A percentile compares a stretch with the other conserved stretches of the same genome.
phyloP scores from a whole-genome alignment of 2,797 vertebrate genomes.

The Florisuga fusca region DNA sequence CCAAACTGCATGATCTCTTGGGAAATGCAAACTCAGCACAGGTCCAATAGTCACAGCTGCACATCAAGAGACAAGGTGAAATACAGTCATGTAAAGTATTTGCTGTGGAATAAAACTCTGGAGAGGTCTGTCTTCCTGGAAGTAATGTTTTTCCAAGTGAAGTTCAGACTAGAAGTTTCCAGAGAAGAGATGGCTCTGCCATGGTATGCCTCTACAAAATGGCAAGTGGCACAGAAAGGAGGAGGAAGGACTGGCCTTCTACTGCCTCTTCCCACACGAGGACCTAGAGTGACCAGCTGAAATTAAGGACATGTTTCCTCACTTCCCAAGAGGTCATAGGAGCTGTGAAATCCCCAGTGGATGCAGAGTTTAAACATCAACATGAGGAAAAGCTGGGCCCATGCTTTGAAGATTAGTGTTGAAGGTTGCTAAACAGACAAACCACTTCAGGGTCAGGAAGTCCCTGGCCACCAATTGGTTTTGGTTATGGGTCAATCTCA shows the following conservation, averaged over 20 bases:
- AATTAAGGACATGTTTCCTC: background rate
- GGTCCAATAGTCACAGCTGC: background rate
- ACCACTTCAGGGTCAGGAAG: background rate
- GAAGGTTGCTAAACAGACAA: background rate
- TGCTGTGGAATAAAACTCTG: fast-evolving
- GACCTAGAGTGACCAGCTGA: background rate
- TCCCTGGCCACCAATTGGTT: background rate
- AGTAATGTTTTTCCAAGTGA: background rate
- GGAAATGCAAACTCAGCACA: background rate
- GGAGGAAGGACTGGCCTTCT: background rate
- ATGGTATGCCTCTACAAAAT: too few relatives aligned
- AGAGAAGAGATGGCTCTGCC: background rate
- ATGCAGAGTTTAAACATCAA: background rate
- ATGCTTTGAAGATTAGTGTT: fast-evolving
- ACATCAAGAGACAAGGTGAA: fast-evolving
- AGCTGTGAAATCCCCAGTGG: background rate
- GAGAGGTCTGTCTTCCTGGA: background rate
- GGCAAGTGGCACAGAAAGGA: background rate
- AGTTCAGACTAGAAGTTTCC: background rate
- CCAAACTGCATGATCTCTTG: background rate
- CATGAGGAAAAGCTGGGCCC: background rate
- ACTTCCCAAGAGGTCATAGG: background rate
- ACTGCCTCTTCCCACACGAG: background rate
- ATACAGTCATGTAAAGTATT: background rate
- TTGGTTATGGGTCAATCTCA: fast-evolving